A percentile compares a stretch with the other conserved stretches of the same genome.
These are phyloP conservation scores for Cataglyphis cursor DNA, from an alignment of 2,888 invertebrate genomes.

Conservation along the genomic window DNA sequence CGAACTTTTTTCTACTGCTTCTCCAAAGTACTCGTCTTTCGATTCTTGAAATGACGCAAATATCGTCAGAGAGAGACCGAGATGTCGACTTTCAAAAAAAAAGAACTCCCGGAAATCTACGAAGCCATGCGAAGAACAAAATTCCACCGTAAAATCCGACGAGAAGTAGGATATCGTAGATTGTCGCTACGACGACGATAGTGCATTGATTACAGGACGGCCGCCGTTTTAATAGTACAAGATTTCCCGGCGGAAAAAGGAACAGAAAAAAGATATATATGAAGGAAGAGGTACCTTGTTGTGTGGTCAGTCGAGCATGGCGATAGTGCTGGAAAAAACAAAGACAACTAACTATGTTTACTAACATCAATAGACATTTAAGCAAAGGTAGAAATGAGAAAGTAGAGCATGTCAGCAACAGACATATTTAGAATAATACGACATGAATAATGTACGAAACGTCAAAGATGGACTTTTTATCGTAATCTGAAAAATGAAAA, in stretches of 20 bases:
- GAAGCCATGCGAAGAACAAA: conserved; percentile 8
- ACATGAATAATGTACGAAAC: not conserved
- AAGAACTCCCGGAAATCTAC: conserved; percentile 33
- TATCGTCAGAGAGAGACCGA: conserved; percentile 21
- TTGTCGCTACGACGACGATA: conserved; percentile 58
- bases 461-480: not conserved
- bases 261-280: not conserved
- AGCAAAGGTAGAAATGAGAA: conserved; percentile 23
- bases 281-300: conserved; percentile 56
- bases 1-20: conserved; percentile 5
- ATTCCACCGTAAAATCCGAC: conserved; percentile 53
- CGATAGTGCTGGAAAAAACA: conserved; percentile 56
- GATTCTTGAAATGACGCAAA: conserved; percentile 27
- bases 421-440: not conserved
- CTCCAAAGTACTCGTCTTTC: conserved; percentile 12
- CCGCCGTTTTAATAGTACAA: conserved; percentile 52
- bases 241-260: not conserved
- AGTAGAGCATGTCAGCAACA: not conserved
- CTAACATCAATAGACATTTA: conserved; percentile 40
- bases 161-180: conserved; percentile 56
- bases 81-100: conserved; percentile 25
- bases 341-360: conserved; percentile 39
- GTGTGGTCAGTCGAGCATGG: conserved; percentile 71
- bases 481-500: not conserved
- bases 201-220: conserved; percentile 65